Evolutionary conservation across 1,140 invertebrate genomes (phyloP).

Genomic region (Paralvinella palmiformis): DNA sequence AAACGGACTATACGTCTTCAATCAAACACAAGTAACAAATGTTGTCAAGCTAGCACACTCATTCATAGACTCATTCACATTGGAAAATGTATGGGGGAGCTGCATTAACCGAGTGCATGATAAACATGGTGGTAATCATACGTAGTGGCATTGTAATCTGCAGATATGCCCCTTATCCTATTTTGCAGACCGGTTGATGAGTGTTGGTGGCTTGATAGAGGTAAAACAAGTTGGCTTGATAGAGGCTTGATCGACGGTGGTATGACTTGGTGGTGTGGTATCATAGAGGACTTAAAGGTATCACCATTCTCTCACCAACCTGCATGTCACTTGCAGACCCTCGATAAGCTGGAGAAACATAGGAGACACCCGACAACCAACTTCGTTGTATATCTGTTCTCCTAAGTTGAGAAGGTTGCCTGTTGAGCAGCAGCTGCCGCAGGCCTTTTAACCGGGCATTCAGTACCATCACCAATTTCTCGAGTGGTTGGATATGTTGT

Average conservation of each 20-base stretch:
- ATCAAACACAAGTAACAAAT: too few species aligned
- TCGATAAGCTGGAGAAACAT: constrained; percentile 15
- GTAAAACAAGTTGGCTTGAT: background rate
- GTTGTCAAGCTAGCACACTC: too few species aligned
- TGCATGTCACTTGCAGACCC: constrained; percentile 20
- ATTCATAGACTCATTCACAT: too few species aligned
- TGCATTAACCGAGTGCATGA: too few species aligned
- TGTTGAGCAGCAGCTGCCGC: constrained; percentile 29
- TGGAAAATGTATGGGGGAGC: too few species aligned
- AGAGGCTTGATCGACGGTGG: background rate
- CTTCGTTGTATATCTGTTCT: constrained; percentile 31
- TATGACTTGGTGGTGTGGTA: constrained; percentile 19
- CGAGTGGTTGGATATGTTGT: constrained; percentile 28
- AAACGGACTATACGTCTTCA: too few species aligned
- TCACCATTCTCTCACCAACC: constrained; percentile 15
- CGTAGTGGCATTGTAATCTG: background rate
- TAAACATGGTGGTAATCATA: background rate
- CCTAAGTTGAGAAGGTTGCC: constrained; percentile 33
- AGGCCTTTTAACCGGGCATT: constrained; percentile 30
- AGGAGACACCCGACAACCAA: constrained; percentile 21
- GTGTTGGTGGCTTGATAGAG: background rate
- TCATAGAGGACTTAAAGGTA: background rate
- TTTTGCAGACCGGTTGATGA: background rate
- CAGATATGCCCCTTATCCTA: constrained; percentile 12
- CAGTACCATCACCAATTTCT: constrained; percentile 34